Evolutionary conservation across 1,140 invertebrate species (phyloP).

Genomic region (Protaetia brevitarsis): DNA sequence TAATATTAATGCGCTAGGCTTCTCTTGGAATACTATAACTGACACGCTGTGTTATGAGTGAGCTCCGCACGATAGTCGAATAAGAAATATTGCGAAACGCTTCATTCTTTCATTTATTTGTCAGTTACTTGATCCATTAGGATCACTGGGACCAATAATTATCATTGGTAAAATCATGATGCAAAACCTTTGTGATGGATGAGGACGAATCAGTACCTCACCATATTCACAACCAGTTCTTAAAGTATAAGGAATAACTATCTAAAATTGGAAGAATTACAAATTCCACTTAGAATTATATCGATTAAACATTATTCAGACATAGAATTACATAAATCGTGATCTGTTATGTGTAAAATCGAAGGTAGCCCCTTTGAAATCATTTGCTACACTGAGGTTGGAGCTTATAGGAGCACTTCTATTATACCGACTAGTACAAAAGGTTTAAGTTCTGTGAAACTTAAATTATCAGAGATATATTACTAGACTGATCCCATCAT

Average conservation of each 20-base stretch:
- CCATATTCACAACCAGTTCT: neutral
- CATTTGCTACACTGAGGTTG: constrained; percentile 23
- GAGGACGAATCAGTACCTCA: neutral
- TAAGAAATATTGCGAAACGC: neutral
- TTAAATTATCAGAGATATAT: neutral
- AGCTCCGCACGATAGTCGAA: too few relatives aligned
- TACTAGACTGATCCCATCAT: constrained; percentile 26
- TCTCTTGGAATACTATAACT: neutral
- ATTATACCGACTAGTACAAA: constrained; percentile 18
- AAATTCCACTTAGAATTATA: neutral
- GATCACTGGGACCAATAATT: neutral
- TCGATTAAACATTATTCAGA: neutral
- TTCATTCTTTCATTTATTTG: neutral
- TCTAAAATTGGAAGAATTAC: neutral
- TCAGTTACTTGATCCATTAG: neutral
- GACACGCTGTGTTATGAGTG: neutral
- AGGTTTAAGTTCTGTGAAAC: neutral
- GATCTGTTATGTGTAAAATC: constrained; percentile 24
- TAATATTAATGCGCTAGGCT: neutral
- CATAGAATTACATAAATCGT: constrained; percentile 38
- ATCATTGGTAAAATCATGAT: neutral
- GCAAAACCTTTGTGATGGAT: neutral
- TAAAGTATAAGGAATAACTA: neutral
- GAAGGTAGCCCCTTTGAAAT: constrained; percentile 27
- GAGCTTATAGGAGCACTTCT: constrained; percentile 26